phyloP scores from a whole-genome alignment of 92 coral and sea anemone genomes.

The Meandrina meandrites region DNA sequence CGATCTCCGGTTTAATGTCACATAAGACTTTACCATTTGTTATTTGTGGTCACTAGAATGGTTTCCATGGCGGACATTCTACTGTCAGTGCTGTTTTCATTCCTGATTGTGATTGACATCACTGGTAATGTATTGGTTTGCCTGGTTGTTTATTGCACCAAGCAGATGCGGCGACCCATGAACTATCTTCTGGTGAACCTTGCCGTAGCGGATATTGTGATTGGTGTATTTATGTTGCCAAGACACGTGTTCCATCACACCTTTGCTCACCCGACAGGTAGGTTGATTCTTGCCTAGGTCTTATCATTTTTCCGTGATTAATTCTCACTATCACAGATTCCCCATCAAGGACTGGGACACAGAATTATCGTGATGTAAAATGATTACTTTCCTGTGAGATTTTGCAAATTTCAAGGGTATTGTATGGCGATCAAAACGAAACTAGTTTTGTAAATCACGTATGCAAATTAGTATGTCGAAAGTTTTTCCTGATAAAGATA shows the following conservation, averaged over 20 bases:
- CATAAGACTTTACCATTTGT: not conserved
- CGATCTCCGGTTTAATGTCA: no score
- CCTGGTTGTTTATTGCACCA: constrained; percentile 42
- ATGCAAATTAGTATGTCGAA: no score
- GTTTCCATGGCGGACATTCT: constrained; percentile 32
- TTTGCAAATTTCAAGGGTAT: no score
- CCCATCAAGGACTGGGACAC: not conserved
- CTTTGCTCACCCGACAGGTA: constrained; percentile 52
- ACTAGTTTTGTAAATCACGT: no score
- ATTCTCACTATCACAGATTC: not conserved
- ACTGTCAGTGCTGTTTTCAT: constrained; percentile 31
- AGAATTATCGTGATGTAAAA: no score
- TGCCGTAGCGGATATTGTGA: constrained; percentile 43
- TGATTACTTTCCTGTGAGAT: no score
- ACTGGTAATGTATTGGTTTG: constrained; percentile 45
- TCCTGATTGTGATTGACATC: constrained; percentile 37
- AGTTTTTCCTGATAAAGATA: no score
- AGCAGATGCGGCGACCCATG: constrained; percentile 60
- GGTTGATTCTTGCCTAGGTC: not conserved
- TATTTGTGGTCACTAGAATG: constrained; percentile 17
- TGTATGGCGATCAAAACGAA: no score
- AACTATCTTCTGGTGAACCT: constrained; percentile 52
- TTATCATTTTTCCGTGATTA: not conserved
- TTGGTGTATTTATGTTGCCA: constrained; percentile 53
- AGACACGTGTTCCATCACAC: constrained; percentile 49